These are phyloP conservation scores for Phrynocephalus forsythii DNA, from an alignment of 2,797 vertebrate species.

Conservation along the genomic window DNA sequence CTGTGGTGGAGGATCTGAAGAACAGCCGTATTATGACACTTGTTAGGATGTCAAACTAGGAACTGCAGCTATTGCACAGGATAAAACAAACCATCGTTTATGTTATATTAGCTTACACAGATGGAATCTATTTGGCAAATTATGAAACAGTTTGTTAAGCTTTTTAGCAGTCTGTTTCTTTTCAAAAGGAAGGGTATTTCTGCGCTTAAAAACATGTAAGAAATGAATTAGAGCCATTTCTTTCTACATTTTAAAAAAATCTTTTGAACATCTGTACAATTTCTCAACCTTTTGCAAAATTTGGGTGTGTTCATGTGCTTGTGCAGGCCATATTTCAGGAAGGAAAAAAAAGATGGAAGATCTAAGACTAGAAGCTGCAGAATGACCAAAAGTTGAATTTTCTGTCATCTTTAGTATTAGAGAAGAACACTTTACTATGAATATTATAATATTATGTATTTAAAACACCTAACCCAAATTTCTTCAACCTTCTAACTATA, in stretches of 20 bases:
- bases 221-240: constrained; percentile 67
- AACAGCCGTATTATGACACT: constrained; percentile 40
- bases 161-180: constrained; percentile 69
- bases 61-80: constrained; percentile 55
- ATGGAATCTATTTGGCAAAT: constrained; percentile 72
- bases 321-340: constrained; percentile 43
- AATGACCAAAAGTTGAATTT: not conserved
- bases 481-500: not conserved
- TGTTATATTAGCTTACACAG: constrained; percentile 73
- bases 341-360: constrained; percentile 26
- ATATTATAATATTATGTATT: not conserved
- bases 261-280: constrained; percentile 36
- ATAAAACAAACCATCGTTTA: constrained; percentile 58
- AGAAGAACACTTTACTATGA: not conserved
- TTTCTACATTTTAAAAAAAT: constrained; percentile 49
- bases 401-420: not conserved
- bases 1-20: constrained; percentile 29
- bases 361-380: too few relatives aligned
- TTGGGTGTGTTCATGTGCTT: not conserved
- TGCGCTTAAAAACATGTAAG: constrained; percentile 67
- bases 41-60: constrained; percentile 45
- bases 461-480: not conserved
- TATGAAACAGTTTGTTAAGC: constrained; percentile 70
- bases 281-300: constrained; percentile 35
- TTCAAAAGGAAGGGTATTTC: constrained; percentile 63